Evolutionary conservation across 1,140 invertebrate species (phyloP).

Genomic region (Penaeus vannamei): DNA sequence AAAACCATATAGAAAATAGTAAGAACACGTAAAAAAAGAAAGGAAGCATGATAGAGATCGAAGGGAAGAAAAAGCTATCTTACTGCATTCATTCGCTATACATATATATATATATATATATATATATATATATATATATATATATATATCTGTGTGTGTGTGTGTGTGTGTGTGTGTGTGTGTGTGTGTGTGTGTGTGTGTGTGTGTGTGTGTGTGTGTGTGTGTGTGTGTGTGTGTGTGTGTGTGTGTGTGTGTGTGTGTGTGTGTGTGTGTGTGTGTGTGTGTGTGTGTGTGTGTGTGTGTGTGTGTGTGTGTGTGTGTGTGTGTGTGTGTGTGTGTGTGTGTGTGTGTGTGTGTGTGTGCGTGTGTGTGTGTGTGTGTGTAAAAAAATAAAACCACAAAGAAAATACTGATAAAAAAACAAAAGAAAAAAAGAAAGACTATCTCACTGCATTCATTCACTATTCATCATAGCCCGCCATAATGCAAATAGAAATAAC

Average conservation of each 20-base stretch:
- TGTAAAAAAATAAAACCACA: too few species aligned
- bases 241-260: background rate
- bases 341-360: too few species aligned
- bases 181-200: constrained; percentile 12
- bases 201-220: background rate
- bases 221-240: background rate
- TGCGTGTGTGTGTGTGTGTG: too few species aligned
- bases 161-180: background rate
- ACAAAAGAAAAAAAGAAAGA: too few species aligned
- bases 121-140: constrained; percentile 34
- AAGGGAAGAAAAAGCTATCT: too few species aligned
- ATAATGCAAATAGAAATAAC: too few species aligned
- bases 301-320: background rate
- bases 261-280: constrained; percentile 10
- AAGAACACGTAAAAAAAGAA: too few species aligned
- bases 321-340: background rate
- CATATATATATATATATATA: constrained; percentile 32
- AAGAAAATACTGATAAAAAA: too few species aligned
- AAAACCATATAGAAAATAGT: background rate
- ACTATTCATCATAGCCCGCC: too few species aligned
- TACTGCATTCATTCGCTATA: background rate
- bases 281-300: background rate
- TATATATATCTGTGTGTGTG: constrained; percentile 1
- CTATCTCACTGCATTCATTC: too few species aligned
- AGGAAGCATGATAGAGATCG: too few species aligned